Conservation (phyloP, 2,888 invertebrate genomes). For the Morpho deidamia region DNA sequence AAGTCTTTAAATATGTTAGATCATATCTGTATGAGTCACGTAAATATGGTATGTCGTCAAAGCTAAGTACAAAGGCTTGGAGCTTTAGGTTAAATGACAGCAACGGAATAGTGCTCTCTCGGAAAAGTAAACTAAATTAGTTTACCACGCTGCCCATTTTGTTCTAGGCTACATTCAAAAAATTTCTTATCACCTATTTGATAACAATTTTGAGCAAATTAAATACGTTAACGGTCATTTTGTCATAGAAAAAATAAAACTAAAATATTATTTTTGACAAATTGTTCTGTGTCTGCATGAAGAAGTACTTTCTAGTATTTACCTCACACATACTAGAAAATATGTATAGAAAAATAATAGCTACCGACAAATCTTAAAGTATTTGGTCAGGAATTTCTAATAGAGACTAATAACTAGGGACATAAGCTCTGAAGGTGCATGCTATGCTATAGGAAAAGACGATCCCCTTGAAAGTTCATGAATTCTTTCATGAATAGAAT, state of each 20-base stretch:
- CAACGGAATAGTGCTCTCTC: no score
- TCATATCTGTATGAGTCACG: no score
- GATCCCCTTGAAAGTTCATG: slow-evolving; percentile 51
- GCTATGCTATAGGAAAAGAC: slow-evolving; percentile 54
- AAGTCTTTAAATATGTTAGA: no score
- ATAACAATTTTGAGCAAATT: no score
- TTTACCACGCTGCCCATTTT: no score
- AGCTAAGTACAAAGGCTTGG: no score
- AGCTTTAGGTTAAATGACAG: no score
- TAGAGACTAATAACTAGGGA: slow-evolving; percentile 69
- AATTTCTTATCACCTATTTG: no score
- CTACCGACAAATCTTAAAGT: slow-evolving; percentile 66
- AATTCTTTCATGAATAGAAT: slow-evolving; percentile 68
- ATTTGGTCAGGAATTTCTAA: slow-evolving; percentile 75
- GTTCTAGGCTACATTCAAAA: no score
- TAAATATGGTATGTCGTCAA: no score
- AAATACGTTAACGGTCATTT: not conserved
- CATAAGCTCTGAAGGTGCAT: slow-evolving; percentile 74
- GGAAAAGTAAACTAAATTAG: no score
- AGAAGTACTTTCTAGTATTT: slow-evolving; percentile 1
- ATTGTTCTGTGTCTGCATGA: slow-evolving; percentile 6
- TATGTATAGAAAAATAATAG: slow-evolving; percentile 38
- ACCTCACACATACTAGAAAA: slow-evolving; percentile 18
- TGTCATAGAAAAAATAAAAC: slow-evolving; percentile 9
- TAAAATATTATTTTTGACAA: slow-evolving; percentile 8